Percentiles rank a stretch among this genome's conserved stretches.
phyloP scores from a whole-genome alignment of 64 coral and sea anemone genomes.

The Hydrozoanthus tunicans region DNA sequence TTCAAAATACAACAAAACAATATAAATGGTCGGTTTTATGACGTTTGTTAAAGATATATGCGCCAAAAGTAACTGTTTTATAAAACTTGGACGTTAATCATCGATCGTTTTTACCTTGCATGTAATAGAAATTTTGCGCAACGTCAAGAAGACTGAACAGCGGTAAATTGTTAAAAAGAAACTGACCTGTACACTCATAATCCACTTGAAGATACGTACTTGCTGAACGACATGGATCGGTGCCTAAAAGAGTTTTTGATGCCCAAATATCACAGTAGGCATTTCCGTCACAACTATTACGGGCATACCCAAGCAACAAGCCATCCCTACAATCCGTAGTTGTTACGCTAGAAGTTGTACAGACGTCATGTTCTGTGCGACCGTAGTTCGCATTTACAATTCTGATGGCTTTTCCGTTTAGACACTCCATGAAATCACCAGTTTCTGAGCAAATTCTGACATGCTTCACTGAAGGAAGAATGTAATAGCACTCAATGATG shows the following conservation, averaged over 20 bases:
- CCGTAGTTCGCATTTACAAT: slow-evolving; percentile 18
- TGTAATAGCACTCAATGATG: not conserved
- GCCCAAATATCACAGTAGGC: slow-evolving; percentile 39
- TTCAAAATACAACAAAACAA: too few species aligned
- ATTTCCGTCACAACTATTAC: not conserved
- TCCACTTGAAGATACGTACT: slow-evolving; percentile 29
- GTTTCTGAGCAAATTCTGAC: not conserved
- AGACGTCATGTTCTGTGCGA: slow-evolving; percentile 1
- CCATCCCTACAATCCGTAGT: slow-evolving; percentile 10
- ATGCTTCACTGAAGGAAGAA: slow-evolving; percentile 14
- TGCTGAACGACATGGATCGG: not conserved
- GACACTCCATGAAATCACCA: slow-evolving; percentile 14
- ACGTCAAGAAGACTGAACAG: too few species aligned
- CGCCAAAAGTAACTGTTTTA: too few species aligned
- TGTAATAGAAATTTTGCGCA: too few species aligned
- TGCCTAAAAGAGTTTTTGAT: not conserved
- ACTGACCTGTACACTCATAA: slow-evolving; percentile 10
- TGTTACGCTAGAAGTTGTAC: not conserved
- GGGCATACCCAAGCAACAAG: not conserved
- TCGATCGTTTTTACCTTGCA: too few species aligned
- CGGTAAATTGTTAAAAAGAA: not conserved
- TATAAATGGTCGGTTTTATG: too few species aligned
- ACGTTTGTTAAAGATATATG: too few species aligned
- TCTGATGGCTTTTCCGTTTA: slow-evolving; percentile 29
- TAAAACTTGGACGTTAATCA: too few species aligned